These are phyloP conservation scores for Bryconaethiops microstoma DNA, from an alignment of 2,797 vertebrate species.

Conservation along the genomic window DNA sequence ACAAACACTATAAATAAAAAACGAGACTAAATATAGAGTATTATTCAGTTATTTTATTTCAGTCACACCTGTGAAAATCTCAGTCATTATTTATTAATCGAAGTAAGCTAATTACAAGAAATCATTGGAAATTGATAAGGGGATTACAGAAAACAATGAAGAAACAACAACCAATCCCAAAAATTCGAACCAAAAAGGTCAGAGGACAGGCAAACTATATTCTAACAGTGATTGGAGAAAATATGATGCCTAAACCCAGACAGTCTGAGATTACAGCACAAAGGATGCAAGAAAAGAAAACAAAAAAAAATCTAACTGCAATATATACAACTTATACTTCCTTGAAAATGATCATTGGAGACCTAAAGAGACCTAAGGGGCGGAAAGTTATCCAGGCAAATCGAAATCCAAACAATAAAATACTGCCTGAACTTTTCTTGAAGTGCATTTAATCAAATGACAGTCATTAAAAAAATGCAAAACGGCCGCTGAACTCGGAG, in stretches of 20 bases:
- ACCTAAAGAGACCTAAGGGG: background rate
- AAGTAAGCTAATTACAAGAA: conserved; percentile 31
- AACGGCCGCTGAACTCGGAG: background rate
- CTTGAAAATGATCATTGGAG: background rate
- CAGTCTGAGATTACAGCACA: background rate
- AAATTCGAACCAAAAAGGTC: background rate
- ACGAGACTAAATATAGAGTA: background rate
- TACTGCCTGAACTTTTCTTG: background rate
- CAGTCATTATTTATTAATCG: background rate
- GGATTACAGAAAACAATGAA: background rate
- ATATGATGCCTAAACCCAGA: background rate
- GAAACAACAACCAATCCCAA: background rate
- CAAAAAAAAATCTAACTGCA: background rate
- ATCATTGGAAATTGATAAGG: background rate
- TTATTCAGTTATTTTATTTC: conserved; percentile 42
- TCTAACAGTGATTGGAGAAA: background rate
- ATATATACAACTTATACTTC: background rate
- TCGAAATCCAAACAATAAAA: background rate
- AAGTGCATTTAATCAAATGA: background rate
- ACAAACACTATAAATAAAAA: background rate
- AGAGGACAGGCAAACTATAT: background rate
- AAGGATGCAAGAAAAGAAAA: background rate
- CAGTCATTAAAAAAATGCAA: background rate
- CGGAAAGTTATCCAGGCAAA: background rate
- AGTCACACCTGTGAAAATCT: conserved; percentile 22